Base-by-base conservation (phyloP, 2,797 vertebrate species). In the Gallinago stenura region DNA sequence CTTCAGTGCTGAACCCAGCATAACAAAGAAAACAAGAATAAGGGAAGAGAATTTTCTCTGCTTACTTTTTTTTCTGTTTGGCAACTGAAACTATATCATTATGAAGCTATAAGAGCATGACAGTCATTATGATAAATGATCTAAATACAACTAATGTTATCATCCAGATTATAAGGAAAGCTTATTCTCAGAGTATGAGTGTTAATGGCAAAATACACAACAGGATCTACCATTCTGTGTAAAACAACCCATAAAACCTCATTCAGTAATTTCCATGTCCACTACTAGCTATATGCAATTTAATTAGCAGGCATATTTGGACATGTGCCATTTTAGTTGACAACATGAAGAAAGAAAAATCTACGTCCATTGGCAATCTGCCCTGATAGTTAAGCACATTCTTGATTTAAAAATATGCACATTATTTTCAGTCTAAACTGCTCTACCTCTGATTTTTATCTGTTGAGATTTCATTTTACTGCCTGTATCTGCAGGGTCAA, bases 191-290 rank as follows among this genome's bases (percentile, higher is more conserved):
- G 60, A 85, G 30, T 64, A 50, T 77, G 87, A 76, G n/a, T 66
- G 53, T 92, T 86, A 81, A 84, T 86, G 73, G 78, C 58, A 92
- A 93, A 87, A 91, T 87, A 68, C 76, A 95, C 82, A 95, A 95
- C 76, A 83, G 79, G 35, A 91, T 87, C 89, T 95, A 77, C 76
- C 83, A 77, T 95, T 89, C 71, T 91, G 51, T 76, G 15, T 81
- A 81, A 77, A 83, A 88, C 71, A 94, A 77, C 53, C 61, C 65
- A 61, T 86, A 71, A 93, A 95, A 90, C 57, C 72, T 95, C 61
- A 70, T 89, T 69, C 68, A 73, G 53, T 73, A 87, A 95, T 96
- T 93, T 95, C 91, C 41, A 53, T 45, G 57, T 85, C 88, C 80
- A 48, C 35, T 89, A 71, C 53, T 87, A 95, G 79, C 53, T 82